Conservation (phyloP, 2,113 vertebrate genomes). For the Athene cunicularia region DNA sequence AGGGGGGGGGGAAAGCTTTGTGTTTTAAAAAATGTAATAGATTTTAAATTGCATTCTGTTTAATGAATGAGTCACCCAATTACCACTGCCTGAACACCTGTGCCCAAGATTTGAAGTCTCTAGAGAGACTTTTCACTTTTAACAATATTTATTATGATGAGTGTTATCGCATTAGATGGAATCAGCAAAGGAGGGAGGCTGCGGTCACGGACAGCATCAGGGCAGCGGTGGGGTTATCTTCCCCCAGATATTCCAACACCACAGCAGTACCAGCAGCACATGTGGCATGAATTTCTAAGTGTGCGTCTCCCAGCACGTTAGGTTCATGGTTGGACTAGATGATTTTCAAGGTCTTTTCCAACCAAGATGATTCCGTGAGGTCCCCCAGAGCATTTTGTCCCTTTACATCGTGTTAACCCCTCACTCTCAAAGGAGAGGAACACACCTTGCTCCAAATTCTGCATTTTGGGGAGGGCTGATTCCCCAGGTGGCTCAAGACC, state of each 20-base stretch:
- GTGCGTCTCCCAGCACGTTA: background rate
- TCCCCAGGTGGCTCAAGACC: background rate
- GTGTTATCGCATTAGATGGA: slow-evolving; percentile 26
- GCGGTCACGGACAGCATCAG: background rate
- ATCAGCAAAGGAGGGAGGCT: background rate
- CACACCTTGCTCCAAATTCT: background rate
- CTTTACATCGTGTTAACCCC: background rate
- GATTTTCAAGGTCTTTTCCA: too few relatives aligned
- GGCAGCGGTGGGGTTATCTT: background rate
- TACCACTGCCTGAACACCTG: slow-evolving; percentile 66
- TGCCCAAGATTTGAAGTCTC: slow-evolving; percentile 38
- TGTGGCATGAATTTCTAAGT: background rate
- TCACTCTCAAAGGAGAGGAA: background rate
- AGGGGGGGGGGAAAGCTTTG: slow-evolving; percentile 32
- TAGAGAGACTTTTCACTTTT: slow-evolving; percentile 67
- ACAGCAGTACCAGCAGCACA: accelerated
- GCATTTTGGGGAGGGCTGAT: accelerated
- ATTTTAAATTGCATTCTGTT: slow-evolving; percentile 71
- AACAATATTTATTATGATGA: slow-evolving; percentile 68
- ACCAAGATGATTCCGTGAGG: too few relatives aligned
- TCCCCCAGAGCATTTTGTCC: background rate
- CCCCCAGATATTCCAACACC: background rate
- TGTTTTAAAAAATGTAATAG: slow-evolving; percentile 60
- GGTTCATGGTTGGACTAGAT: too few relatives aligned
- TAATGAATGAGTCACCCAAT: slow-evolving; percentile 74